Evolutionary conservation across 2,113 vertebrate species (phyloP), one percentile per base, ranked within the genome.

Genomic region (Mirounga angustirostris): DNA sequence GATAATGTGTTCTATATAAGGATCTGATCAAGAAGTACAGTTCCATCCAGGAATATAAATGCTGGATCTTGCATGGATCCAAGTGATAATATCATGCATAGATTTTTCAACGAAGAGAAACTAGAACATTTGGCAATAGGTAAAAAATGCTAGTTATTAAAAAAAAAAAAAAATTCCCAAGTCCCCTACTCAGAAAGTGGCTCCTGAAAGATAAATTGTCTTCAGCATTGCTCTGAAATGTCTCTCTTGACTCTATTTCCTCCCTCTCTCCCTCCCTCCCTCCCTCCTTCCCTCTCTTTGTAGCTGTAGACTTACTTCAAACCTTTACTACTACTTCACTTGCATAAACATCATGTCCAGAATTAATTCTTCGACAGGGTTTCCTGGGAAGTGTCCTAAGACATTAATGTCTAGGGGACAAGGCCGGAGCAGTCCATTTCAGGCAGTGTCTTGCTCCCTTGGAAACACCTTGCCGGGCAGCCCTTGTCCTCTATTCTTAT

Each of bases 401-500:
- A 97, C 67, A 33, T 90, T 96, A 94, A 90, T 36, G 78, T 33
- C 0, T 1, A 61, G 14, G 26, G 28, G 2, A 18, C 73, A 43
- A 95, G 24, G 1, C 61, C n/a, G n/a, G 13, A 73, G 3, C 15
- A 71, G 46, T 16, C 33, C 13, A 33, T 5, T 30, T 22, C 28
- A 9, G 18, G 1, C 24, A 36, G 22, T 26, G 63, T 63, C 92
- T 69, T 58, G 33, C 80, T 96, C 30, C 80, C 73, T 78, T 19
- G 7, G 58, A 89, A 91, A 89, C 87, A 85, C 46, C 8, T 84
- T 67, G 63, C 71, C 89, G 74, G 81, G 65, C 26, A 63, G 92
- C 30, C 73, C 81, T 78, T 92, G 87, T 74, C 90, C 96, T 96
- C 84, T 74, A 9, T 28, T 59, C 73, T 98, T 98, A 97, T 98